Conservation (phyloP, 2,797 vertebrate species). For the Macropodus opercularis region DNA sequence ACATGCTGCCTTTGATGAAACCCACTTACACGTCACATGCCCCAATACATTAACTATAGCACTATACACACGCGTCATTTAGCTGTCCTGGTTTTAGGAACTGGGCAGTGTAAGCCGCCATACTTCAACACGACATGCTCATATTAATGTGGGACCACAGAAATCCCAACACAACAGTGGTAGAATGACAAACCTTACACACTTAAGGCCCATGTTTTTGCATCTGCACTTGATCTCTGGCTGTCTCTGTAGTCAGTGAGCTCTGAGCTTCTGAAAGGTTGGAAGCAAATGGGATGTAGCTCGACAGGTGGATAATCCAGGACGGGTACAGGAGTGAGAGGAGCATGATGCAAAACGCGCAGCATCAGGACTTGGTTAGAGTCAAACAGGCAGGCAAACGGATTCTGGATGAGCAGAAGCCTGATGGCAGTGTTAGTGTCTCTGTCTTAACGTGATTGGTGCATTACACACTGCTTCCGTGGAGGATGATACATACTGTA, state of each 20-base stretch:
- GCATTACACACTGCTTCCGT: constrained; percentile 31
- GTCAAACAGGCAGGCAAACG: constrained; percentile 33
- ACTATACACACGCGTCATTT: neutral
- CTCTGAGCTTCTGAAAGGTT: neutral
- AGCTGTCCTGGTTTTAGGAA: neutral
- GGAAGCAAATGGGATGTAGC: constrained; percentile 28
- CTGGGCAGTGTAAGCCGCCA: neutral
- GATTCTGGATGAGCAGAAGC: constrained; percentile 37
- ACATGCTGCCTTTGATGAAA: constrained; percentile 14
- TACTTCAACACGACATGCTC: constrained; percentile 2
- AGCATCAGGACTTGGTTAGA: constrained; percentile 37
- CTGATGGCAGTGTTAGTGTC: constrained; percentile 31
- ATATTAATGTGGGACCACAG: constrained; percentile 4
- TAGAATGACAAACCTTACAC: constrained; percentile 12
- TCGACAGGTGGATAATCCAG: constrained; percentile 30
- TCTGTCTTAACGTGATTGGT: constrained; percentile 31
- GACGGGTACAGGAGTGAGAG: constrained; percentile 25
- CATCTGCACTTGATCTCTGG: constrained; percentile 13
- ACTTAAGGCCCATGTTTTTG: constrained; percentile 7
- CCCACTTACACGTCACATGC: neutral
- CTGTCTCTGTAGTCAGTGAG: neutral
- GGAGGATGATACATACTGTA: constrained; percentile 17
- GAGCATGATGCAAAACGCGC: constrained; percentile 20
- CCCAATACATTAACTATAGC: neutral
- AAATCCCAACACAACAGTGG: constrained; percentile 2